Evolutionary conservation across 2,113 vertebrate species (phyloP).

Genomic region (Serinus canaria): DNA sequence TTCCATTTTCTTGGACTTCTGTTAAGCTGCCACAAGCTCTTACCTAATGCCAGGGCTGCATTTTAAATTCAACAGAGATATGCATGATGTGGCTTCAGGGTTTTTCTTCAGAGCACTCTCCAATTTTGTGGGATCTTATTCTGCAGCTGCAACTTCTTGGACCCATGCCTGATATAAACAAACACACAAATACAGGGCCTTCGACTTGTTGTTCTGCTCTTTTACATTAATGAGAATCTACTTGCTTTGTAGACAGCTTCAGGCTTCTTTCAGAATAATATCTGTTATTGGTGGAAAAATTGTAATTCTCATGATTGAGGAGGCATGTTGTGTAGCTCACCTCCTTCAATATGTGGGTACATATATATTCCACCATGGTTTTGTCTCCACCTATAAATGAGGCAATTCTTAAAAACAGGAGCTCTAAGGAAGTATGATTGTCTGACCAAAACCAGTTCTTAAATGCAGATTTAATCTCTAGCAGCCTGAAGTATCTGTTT

Average conservation of each 20-base stretch:
- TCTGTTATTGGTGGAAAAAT: neutral
- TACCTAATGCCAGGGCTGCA: neutral
- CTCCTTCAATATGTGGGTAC: neutral
- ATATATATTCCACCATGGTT: neutral
- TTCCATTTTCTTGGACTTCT: neutral
- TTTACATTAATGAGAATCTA: neutral
- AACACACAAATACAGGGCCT: neutral
- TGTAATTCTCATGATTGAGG: neutral
- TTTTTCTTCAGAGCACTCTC: neutral
- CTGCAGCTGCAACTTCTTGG: neutral
- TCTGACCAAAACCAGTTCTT: neutral
- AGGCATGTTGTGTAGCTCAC: neutral
- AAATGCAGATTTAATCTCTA: neutral
- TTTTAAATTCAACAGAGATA: neutral
- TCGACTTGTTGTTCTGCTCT: neutral
- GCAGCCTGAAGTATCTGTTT: neutral
- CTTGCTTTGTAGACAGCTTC: neutral
- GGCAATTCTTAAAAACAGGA: neutral
- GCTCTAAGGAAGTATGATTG: neutral
- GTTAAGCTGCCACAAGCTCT: neutral
- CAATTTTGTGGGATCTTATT: neutral
- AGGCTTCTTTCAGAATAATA: neutral
- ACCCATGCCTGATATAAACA: neutral
- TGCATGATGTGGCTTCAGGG: neutral
- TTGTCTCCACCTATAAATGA: neutral